Evolutionary conservation across 2,888 invertebrate species (phyloP).

Genomic region (Azorinus chamasolen): DNA sequence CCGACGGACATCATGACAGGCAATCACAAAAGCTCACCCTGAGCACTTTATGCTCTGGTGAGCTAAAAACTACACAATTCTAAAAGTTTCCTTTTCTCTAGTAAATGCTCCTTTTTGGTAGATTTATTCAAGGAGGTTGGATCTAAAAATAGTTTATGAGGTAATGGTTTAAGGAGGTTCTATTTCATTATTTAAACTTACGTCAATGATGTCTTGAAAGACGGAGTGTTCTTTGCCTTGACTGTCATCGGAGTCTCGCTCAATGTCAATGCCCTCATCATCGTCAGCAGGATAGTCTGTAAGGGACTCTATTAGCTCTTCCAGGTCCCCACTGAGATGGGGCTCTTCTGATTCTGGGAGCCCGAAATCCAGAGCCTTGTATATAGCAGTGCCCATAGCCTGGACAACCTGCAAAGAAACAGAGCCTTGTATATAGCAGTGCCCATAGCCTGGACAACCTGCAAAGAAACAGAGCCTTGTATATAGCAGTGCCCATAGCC

Average conservation of each 20-base stretch:
- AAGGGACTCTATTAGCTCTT: constrained; percentile 95
- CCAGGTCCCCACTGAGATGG: constrained; percentile 94
- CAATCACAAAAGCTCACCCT: too few species aligned
- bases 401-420: constrained; percentile 89
- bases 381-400: constrained; percentile 94
- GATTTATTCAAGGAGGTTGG: too few species aligned
- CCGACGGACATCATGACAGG: too few species aligned
- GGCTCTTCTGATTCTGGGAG: constrained; percentile 95
- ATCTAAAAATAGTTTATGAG: too few species aligned
- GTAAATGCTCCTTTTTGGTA: too few species aligned
- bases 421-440: neutral
- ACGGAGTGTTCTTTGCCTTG: constrained; percentile 79
- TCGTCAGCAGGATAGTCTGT: constrained; percentile 89
- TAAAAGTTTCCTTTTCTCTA: too few species aligned
- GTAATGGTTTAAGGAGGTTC: too few species aligned
- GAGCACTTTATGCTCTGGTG: too few species aligned
- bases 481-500: constrained; percentile 94
- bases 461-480: constrained; percentile 95
- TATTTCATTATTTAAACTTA: too few species aligned
- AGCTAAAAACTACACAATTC: too few species aligned
- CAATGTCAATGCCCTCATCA: constrained; percentile 92
- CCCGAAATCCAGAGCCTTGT: constrained; percentile 96
- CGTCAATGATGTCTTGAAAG: constrained; percentile 89
- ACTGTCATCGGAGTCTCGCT: constrained; percentile 77
- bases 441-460: too few species aligned